These are phyloP conservation scores for Melieria picta DNA, from an alignment of 2,888 invertebrate species.

Conservation along the genomic window DNA sequence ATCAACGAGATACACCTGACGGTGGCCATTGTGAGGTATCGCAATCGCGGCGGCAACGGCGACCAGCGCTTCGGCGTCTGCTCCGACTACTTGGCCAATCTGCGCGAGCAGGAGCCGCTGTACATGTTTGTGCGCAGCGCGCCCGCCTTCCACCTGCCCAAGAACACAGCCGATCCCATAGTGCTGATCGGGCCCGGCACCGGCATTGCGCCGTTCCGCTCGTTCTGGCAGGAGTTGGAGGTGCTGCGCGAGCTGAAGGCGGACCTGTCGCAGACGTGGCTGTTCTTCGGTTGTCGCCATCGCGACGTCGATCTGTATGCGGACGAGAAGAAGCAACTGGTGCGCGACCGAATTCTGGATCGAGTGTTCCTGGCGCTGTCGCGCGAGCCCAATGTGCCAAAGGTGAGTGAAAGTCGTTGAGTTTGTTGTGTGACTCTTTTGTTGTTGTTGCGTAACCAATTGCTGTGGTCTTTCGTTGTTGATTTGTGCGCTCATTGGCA, in stretches of 20 bases:
- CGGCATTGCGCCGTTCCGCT: conserved; percentile 93
- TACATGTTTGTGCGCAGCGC: conserved; percentile 88
- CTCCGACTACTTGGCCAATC: conserved; percentile 87
- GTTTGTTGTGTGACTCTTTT: background rate
- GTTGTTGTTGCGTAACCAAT: background rate
- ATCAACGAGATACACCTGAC: conserved; percentile 88
- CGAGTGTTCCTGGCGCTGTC: conserved; percentile 86
- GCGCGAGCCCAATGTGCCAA: conserved; percentile 78
- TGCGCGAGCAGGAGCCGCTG: conserved; percentile 76
- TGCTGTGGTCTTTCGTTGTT: background rate
- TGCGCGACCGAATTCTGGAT: conserved; percentile 76
- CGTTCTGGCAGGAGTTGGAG: conserved; percentile 88
- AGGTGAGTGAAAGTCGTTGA: conserved; percentile 68
- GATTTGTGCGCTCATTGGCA: too few relatives aligned
- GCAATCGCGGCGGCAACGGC: conserved; percentile 85
- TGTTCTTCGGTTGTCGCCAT: conserved; percentile 90
- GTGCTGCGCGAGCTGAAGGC: conserved; percentile 55
- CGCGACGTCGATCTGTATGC: conserved; percentile 82
- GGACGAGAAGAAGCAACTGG: conserved; percentile 81
- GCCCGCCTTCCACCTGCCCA: conserved; percentile 85
- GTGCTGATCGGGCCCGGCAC: conserved; percentile 93
- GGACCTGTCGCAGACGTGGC: conserved; percentile 72
- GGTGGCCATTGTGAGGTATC: conserved; percentile 90
- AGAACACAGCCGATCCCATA: conserved; percentile 78
- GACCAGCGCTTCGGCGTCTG: conserved; percentile 91